Evolutionary conservation across 1,140 invertebrate genomes (phyloP).

Genomic region (Pachypeltis micranthus): DNA sequence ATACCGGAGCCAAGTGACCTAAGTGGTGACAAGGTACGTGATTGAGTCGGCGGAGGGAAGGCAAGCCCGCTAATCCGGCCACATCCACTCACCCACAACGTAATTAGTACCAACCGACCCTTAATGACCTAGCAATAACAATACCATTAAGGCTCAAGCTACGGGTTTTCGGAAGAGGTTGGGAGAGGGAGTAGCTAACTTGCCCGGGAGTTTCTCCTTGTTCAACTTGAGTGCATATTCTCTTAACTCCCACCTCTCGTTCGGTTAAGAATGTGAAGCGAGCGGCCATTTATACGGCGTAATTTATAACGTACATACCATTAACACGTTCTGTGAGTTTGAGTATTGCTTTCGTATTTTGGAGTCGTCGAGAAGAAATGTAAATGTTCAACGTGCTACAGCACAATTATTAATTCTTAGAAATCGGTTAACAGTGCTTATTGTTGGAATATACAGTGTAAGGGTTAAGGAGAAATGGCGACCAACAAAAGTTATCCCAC

Average conservation of each 20-base stretch:
- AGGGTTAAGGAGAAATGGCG: no score
- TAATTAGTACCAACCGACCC: slow-evolving; percentile 7
- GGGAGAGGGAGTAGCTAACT: not conserved
- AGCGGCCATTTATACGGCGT: no score
- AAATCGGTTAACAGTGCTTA: no score
- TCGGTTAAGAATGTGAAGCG: not conserved
- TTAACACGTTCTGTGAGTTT: no score
- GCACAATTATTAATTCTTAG: no score
- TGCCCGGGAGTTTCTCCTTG: not conserved
- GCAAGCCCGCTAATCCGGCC: slow-evolving; percentile 1
- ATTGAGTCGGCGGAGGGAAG: slow-evolving; percentile 1
- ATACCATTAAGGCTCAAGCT: not conserved
- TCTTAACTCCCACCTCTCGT: not conserved
- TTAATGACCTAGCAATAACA: not conserved
- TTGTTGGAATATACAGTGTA: no score
- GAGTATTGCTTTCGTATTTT: no score
- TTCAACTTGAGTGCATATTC: slow-evolving; percentile 6
- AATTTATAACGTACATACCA: no score
- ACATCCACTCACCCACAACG: not conserved
- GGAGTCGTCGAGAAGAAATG: not conserved
- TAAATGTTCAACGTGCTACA: not conserved
- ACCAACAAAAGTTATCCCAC: no score
- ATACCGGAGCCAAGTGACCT: not conserved
- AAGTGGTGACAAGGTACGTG: slow-evolving; percentile 9
- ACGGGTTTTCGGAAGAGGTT: no score